These are phyloP conservation scores for Pogonus chalceus DNA, from an alignment of 1,140 invertebrate genomes.

Conservation along the genomic window DNA sequence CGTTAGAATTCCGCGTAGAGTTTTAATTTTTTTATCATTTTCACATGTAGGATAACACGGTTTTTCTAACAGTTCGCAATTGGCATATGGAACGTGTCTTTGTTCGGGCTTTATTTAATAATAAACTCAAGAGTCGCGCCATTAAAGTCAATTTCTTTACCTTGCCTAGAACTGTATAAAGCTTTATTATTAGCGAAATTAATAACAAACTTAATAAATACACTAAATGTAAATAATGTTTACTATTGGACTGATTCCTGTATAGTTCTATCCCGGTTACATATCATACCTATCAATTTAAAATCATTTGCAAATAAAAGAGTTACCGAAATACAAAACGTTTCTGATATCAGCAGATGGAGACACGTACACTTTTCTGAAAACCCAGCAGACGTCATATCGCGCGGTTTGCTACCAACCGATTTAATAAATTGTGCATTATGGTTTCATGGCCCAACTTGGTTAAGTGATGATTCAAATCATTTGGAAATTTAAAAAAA, in stretches of 20 bases:
- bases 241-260: too few relatives aligned
- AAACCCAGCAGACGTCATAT: conserved; percentile 38
- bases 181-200: conserved; percentile 27
- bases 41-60: too few relatives aligned
- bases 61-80: too few relatives aligned
- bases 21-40: too few relatives aligned
- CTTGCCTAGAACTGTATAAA: conserved; percentile 34
- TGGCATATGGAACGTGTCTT: too few relatives aligned
- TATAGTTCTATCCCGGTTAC: too few relatives aligned
- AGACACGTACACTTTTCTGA: conserved; percentile 26
- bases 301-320: conserved; percentile 35
- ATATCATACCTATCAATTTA: conserved; percentile 17
- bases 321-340: conserved; percentile 30
- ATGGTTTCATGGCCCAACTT: conserved; percentile 27
- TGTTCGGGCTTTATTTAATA: too few relatives aligned
- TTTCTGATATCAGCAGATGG: conserved; percentile 22
- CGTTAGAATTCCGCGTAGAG: too few relatives aligned
- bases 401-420: conserved; percentile 20
- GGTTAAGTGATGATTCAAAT: too few relatives aligned
- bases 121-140: conserved; percentile 28
- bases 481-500: too few relatives aligned
- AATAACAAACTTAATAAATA: too few relatives aligned
- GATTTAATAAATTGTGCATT: conserved; percentile 18
- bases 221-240: too few relatives aligned
- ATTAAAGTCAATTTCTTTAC: conserved; percentile 27